These are phyloP conservation scores for Danio rerio DNA, from an alignment of 2,113 vertebrate species.

Conservation along the genomic window DNA sequence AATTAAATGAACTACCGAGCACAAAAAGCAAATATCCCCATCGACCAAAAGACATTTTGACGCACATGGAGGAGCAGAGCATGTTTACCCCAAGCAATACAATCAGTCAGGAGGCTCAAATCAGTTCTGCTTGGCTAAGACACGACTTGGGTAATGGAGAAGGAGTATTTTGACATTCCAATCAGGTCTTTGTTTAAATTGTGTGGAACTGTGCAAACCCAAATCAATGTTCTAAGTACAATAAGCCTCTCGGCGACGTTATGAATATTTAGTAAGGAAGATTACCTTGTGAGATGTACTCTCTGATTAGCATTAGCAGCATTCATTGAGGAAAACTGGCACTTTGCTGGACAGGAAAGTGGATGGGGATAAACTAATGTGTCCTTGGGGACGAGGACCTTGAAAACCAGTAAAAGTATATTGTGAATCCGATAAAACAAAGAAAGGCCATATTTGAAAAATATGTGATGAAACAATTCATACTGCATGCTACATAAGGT, in stretches of 20 bases:
- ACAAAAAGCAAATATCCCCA: not conserved
- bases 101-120: slow-evolving; percentile 52
- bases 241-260: slow-evolving; percentile 70
- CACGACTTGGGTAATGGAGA: slow-evolving; percentile 43
- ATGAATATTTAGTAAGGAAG: slow-evolving; percentile 87
- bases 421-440: not conserved
- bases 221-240: slow-evolving; percentile 65
- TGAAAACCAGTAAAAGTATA: slow-evolving; percentile 29
- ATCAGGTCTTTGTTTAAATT: slow-evolving; percentile 32
- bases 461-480: too few relatives aligned
- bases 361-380: slow-evolving; percentile 69
- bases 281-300: slow-evolving; percentile 80
- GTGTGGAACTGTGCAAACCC: slow-evolving; percentile 31
- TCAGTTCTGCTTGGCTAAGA: slow-evolving; percentile 49
- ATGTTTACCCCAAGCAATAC: slow-evolving; percentile 47
- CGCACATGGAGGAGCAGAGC: slow-evolving; percentile 54
- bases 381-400: slow-evolving; percentile 57
- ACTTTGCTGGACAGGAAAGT: slow-evolving; percentile 81
- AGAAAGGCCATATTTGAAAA: too few relatives aligned
- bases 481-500: too few relatives aligned
- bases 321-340: slow-evolving; percentile 84
- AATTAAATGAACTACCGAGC: not conserved
- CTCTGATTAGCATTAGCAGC: slow-evolving; percentile 86
- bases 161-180: slow-evolving; percentile 33
- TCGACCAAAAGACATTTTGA: slow-evolving; percentile 31